Evolutionary conservation across 35 echinoderm and acorn worm genomes (phyloP), one percentile per base, ranked within the genome.

Genomic region (Holothuria glaberrima): DNA sequence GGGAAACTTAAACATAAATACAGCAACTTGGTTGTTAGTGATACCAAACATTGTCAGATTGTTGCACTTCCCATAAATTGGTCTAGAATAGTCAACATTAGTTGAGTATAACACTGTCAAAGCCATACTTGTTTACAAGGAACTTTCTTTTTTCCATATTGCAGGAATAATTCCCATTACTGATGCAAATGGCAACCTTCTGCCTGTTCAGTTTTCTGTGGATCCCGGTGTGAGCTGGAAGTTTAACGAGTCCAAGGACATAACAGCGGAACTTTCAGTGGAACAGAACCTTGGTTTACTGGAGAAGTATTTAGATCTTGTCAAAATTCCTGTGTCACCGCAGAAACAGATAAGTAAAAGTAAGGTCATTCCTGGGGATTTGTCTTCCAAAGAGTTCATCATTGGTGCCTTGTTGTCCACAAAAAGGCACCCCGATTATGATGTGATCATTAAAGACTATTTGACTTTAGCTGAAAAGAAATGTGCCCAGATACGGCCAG

Each of bases 361-460:
- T 84, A 69, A 69, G 66, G 7, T 69, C 18, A 33, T 56, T 18
- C 21, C 31, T 21, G 17, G 12, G 21, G 80, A 84, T 84, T 59
- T 84, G 13, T 24, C 29, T 4, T 84, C 80, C 30, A 17, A 22
- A 36, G 80, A 84, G 33, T 38, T 30, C 28, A 84, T 84, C 56
- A 31, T 84, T 20, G 59, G 80, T 22, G 80, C 58, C 4, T 27
- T 56, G 25, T 56, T 84, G 80, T 84, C 80, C 10, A 62, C 52
- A 48, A 84, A 84, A 61, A 61, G 56, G 33, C 80, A 84, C n/a
- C 80, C 80, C 1, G 80, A 84, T 56, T 84, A 84, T n/a, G n/a
- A 84, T 20, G 58, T 18, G 2, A 22, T 84, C 25, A 84, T 84
- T 27, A 84, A 84, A 63, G 59, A 84, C 46, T 84, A 84, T 27